Base-by-base conservation (phyloP, 2,888 invertebrate genomes). In the Meliscaeva auricollis region DNA sequence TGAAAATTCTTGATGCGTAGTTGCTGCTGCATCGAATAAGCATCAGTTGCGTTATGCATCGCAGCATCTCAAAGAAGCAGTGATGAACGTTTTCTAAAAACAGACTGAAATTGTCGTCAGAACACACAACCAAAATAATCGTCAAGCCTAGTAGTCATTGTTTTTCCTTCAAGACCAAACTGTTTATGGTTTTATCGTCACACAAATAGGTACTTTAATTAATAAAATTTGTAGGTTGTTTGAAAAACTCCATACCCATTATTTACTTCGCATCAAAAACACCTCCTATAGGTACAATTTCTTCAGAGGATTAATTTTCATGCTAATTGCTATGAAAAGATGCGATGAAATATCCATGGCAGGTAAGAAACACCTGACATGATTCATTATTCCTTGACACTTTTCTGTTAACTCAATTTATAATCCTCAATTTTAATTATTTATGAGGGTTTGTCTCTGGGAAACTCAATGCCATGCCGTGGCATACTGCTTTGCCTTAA, bases 321-420 rank as follows among this genome's bases (percentile, higher is more conserved):
- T 17, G 35, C 35, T 58, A 66, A 66, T 66, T 50, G 48, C 48
- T 30, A 38, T 22, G 35, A 66, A 35, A 66, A 66, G 20, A 35
- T 35, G 1, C n/a, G 50, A 17, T 48, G 9, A 66, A 50, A 35
- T 50, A 48, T 50, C 9, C 35, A n/a, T 11, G 15, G 7, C 3
- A 32, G 30, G 66, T n/a, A n/a, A n/a, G 35, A 38, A 48, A 50
- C 66, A 64, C 62, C 62, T 64, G 62, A 64, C 62, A 46, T 64
- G 46, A 15, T 30, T 64, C 26, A 64, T 64, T 64, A 64, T 64
- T 64, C 62, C 11, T 22, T 50, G 66, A 66, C 66, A 66, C 48
- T 50, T 66, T 66, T 66, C 48, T 50, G 13, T 30, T 50, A 64
- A 66, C 50, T 66, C 66, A 35, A 50, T 66, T 66, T 66, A 50